Evolutionary conservation across 2,113 vertebrate species (phyloP).

Genomic region (Pimephales promelas): DNA sequence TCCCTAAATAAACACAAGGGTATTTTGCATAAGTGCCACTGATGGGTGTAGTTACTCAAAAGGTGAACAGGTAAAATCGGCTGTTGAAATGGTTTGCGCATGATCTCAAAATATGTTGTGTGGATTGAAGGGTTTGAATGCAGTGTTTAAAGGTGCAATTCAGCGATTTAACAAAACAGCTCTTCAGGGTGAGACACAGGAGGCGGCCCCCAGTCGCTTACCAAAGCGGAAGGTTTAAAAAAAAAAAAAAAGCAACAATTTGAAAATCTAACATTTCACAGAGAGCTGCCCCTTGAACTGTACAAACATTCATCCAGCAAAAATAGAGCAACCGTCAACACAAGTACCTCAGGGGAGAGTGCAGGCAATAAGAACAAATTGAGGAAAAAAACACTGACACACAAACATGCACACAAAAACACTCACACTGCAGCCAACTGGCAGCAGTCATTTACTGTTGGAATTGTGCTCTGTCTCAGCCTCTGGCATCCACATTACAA

Average conservation of each 20-base stretch:
- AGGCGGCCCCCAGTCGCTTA: background rate
- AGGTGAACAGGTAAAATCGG: background rate
- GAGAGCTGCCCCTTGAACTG: constrained; percentile 31
- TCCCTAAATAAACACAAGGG: background rate
- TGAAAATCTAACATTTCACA: constrained; percentile 13
- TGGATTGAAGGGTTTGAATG: background rate
- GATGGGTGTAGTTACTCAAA: background rate
- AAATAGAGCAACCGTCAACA: constrained; percentile 37
- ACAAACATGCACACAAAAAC: constrained; percentile 22
- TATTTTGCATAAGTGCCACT: background rate
- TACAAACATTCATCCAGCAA: constrained; percentile 35
- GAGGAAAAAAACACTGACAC: background rate
- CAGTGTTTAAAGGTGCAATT: constrained; percentile 3
- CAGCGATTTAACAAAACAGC: constrained; percentile 12
- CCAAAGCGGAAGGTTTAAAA: background rate
- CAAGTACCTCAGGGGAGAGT: constrained; percentile 36
- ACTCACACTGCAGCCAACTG: constrained; percentile 11
- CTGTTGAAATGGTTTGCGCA: background rate
- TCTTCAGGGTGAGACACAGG: background rate
- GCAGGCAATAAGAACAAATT: constrained; percentile 36
- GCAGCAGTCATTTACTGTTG: constrained; percentile 36
- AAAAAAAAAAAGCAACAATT: background rate
- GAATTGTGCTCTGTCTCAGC: constrained; percentile 35
- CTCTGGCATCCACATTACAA: constrained; percentile 41
- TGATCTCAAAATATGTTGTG: background rate